Base-by-base conservation (phyloP, 2,888 invertebrate genomes). In the Hypolimnas misippus region DNA sequence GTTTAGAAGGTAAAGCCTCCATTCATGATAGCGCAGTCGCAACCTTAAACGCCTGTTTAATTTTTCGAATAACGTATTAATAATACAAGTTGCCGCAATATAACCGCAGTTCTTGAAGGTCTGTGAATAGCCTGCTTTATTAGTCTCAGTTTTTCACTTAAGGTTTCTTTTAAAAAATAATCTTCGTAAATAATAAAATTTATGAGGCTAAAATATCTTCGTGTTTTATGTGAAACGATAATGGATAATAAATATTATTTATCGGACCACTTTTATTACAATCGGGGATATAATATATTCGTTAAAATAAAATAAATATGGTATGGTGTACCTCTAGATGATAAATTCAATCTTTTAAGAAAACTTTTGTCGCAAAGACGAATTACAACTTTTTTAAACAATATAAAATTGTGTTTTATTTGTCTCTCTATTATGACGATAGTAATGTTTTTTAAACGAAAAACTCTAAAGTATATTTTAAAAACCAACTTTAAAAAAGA, bases 181-280 rank as follows among this genome's bases (percentile, higher is more conserved):
- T 16, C 17, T 42, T 42, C 14, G 14, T 5, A 42, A 42, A 42
- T 42, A 42, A 42, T 17, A 17, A 42, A 17, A 42, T 42, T 42
- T 42, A 42, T 42, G 17, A 17, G 42, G 42, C 17, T 42, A 17
- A 16, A 42, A 42, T 8, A 17, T 49, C 29, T 29, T 3, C 10
- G 49, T 14, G 14, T 29, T 49, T 49, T 25, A 49, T 49, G 46
- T 21, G 8, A n/a, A 25, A 14, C 46, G n/a, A 46, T 49, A 25
- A 49, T 49, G 25, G 42, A 42, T 42, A 42, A 42, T 42, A 42
- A 42, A 42, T 7, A 17, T 42, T 42, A 42, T 42, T 42, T 42
- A 42, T 42, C 16, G 17, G n/a, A 5, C 42, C 42, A n/a, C 42
- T 42, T 42, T 42, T 42, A 42, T 42, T 2, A 10, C 17, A 42